phyloP scores from a whole-genome alignment of 1,140 invertebrate genomes.

The Anadara kagoshimensis region DNA sequence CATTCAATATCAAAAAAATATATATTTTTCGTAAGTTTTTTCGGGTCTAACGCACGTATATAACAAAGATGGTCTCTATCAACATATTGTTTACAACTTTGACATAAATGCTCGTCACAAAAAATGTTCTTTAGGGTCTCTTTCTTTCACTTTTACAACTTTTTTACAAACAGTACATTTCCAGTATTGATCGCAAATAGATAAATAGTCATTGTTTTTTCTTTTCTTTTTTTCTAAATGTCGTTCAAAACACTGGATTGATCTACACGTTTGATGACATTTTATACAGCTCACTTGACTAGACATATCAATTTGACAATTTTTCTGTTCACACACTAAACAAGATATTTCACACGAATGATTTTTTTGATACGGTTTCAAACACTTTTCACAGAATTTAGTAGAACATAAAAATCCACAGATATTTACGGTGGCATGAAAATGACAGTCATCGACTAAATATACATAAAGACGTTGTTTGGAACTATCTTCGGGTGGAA shows the following conservation, averaged over 20 bases:
- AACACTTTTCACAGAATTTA: conserved; percentile 12
- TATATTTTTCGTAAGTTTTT: conserved; percentile 5
- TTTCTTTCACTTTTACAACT: conserved; percentile 3
- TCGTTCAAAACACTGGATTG: too few species aligned
- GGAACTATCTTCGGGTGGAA: too few species aligned
- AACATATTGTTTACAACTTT: conserved; percentile 7
- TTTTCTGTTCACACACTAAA: neutral
- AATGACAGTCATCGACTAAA: too few species aligned
- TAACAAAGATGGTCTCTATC: conserved; percentile 11
- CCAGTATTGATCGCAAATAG: conserved; percentile 11
- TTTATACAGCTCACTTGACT: neutral
- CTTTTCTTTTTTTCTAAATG: conserved; percentile 2
- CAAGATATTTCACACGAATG: too few species aligned
- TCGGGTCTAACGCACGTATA: neutral
- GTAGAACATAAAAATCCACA: neutral
- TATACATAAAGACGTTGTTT: too few species aligned
- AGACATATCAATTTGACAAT: neutral
- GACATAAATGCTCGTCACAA: conserved; percentile 19
- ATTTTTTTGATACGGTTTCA: neutral
- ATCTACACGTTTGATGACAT: neutral
- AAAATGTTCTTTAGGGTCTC: neutral
- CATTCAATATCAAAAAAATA: conserved; percentile 27
- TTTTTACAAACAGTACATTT: conserved; percentile 18
- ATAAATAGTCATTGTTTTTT: neutral
- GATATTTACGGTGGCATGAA: neutral